Evolutionary conservation across 1,140 invertebrate genomes (phyloP).

Genomic region (Triops cancriformis): DNA sequence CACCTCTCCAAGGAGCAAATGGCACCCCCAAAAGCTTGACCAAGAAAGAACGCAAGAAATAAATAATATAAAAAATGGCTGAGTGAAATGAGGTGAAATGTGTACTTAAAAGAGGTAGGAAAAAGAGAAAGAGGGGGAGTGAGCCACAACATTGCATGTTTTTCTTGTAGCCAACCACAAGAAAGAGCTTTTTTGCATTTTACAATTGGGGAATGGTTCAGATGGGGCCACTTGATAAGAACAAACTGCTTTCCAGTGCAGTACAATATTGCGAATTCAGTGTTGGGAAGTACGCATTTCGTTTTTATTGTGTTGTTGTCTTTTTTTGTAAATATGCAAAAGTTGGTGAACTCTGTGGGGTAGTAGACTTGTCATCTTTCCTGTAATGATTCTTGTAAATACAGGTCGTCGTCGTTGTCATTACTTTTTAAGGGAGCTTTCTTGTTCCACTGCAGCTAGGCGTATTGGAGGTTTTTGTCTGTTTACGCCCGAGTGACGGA

Average conservation of each 20-base stretch:
- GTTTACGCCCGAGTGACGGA: slow-evolving; percentile 10
- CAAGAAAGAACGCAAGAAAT: too few relatives aligned
- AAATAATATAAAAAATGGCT: neutral
- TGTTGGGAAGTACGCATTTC: too few relatives aligned
- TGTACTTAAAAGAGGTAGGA: neutral
- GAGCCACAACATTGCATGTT: neutral
- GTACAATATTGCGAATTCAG: too few relatives aligned
- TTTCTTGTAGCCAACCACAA: neutral
- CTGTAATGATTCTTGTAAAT: too few relatives aligned
- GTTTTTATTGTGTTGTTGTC: too few relatives aligned
- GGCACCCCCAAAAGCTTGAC: neutral
- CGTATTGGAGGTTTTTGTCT: neutral
- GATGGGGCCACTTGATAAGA: neutral
- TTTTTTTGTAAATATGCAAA: too few relatives aligned
- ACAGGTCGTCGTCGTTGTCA: too few relatives aligned
- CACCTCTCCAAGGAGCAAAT: neutral
- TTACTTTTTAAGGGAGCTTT: too few relatives aligned
- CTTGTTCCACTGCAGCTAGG: too few relatives aligned
- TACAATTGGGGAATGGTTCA: neutral
- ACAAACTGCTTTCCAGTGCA: neutral
- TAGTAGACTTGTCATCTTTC: too few relatives aligned
- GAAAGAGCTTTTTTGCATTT: neutral
- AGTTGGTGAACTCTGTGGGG: too few relatives aligned
- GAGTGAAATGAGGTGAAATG: neutral
- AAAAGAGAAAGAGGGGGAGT: neutral